Evolutionary conservation across 2,797 vertebrate genomes (phyloP), one percentile per base, ranked within the genome.

Genomic region (Aulostomus chinensis): DNA sequence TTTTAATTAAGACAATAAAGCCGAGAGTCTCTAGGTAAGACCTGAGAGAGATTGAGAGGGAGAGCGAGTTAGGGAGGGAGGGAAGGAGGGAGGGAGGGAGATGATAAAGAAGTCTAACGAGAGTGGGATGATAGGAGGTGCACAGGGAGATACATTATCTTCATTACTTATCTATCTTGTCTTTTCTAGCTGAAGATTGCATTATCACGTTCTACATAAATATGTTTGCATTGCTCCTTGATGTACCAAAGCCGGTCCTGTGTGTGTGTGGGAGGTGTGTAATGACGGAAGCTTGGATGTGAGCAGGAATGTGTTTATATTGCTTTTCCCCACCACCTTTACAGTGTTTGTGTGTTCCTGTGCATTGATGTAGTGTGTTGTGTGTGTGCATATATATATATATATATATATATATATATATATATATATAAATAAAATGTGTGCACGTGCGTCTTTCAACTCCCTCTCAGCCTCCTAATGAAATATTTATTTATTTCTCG

Each of bases 401-500:
- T n/a, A n/a, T n/a, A n/a, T n/a, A n/a, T n/a, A n/a, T n/a, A n/a
- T n/a, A n/a, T n/a, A n/a, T n/a, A n/a, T n/a, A n/a, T n/a, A n/a
- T n/a, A n/a, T n/a, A n/a, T n/a, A n/a, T n/a, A n/a, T n/a, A n/a
- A n/a, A n/a, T n/a, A n/a, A n/a, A n/a, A n/a, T n/a, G n/a, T 12
- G 59, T 38, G 61, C 3, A 26, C 6, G 41, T 9, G 47, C 65
- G 60, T 72, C 68, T 73, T 78, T 58, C 36, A 13, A 50, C 69
- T 68, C 35, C 76, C 91, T 89, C 89, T 92, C 91, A 90, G 84
- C 47, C 69, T 78, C 84, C 88, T 90, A 83, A 82, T 86, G 68
- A 83, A 80, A 91, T 91, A 92, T 94, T 93, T 93, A 91, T 94
- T 94, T 94, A 94, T 95, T 94, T 94, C 88, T 90, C 1, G 30